A percentile compares a stretch with the other conserved stretches of the same genome.
Evolutionary conservation across 92 coral and sea anemone species (phyloP).

Genomic region (Muricea muricata): DNA sequence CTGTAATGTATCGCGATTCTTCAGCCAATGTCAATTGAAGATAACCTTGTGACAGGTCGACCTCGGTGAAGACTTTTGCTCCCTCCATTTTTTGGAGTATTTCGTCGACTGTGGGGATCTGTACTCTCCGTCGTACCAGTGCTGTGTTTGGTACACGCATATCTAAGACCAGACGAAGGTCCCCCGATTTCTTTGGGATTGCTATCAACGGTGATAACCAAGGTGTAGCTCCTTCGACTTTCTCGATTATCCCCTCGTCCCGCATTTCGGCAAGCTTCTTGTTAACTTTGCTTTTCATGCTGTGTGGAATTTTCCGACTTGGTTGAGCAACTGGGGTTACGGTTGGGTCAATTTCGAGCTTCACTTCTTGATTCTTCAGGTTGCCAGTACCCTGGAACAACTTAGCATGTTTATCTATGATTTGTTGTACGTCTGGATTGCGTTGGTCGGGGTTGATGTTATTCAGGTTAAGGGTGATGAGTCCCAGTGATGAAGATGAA

Average conservation of each 20-base stretch:
- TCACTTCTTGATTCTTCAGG: conserved; percentile 54
- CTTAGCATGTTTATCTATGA: conserved; percentile 42
- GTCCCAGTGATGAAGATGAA: conserved; percentile 33
- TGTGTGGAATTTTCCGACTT: conserved; percentile 47
- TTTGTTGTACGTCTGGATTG: conserved; percentile 6
- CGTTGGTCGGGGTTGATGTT: conserved; percentile 27
- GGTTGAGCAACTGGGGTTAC: conserved; percentile 61
- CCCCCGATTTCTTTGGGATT: conserved; percentile 63
- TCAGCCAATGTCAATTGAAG: conserved; percentile 54
- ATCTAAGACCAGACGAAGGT: conserved; percentile 55
- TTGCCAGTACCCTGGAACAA: conserved; percentile 59
- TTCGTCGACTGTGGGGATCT: conserved; percentile 64
- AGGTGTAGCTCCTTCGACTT: conserved; percentile 56
- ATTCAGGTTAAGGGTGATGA: conserved; percentile 38
- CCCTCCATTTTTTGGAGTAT: conserved; percentile 63
- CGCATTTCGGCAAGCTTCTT: conserved; percentile 52
- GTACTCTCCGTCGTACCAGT: conserved; percentile 51
- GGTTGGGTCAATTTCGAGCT: conserved; percentile 59
- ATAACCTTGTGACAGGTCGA: conserved; percentile 51
- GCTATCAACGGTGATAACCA: conserved; percentile 62
- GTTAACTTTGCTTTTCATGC: conserved; percentile 59
- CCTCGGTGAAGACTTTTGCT: conserved; percentile 52
- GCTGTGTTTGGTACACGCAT: conserved; percentile 63
- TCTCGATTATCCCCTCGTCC: conserved; percentile 47
- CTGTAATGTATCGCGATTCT: conserved; percentile 69